Evolutionary conservation across 2,797 vertebrate genomes (phyloP).

Genomic region (Rallus crepitans): DNA sequence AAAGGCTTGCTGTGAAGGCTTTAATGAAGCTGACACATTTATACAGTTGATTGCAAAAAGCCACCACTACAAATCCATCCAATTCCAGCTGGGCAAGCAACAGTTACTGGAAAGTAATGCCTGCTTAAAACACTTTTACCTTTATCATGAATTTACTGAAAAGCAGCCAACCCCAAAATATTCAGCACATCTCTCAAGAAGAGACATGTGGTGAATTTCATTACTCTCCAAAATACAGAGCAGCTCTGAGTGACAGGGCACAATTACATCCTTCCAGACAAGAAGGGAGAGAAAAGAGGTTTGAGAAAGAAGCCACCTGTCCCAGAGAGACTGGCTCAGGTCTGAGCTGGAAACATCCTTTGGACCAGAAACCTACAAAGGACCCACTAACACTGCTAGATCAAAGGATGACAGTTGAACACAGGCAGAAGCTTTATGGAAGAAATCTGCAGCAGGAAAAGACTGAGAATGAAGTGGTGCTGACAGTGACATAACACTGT

Average conservation of each 20-base stretch:
- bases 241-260: neutral
- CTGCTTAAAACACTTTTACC: neutral
- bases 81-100: neutral
- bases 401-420: neutral
- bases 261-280: neutral
- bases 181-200: neutral
- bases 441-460: neutral
- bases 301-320: neutral
- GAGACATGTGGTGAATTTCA: neutral
- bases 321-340: neutral
- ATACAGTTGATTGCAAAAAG: neutral
- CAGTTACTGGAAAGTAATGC: neutral
- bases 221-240: neutral
- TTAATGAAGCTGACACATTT: neutral
- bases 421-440: too few species aligned
- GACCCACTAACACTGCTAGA: neutral
- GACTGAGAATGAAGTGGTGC: accelerated
- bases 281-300: neutral
- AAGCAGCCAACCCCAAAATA: neutral
- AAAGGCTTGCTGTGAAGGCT: neutral
- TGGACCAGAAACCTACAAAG: neutral
- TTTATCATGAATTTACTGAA: neutral
- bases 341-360: neutral
- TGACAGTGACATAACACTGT: accelerated
- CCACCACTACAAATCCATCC: neutral